Evolutionary conservation across 2,797 vertebrate species (phyloP).

Genomic region (Anguilla marmorata): DNA sequence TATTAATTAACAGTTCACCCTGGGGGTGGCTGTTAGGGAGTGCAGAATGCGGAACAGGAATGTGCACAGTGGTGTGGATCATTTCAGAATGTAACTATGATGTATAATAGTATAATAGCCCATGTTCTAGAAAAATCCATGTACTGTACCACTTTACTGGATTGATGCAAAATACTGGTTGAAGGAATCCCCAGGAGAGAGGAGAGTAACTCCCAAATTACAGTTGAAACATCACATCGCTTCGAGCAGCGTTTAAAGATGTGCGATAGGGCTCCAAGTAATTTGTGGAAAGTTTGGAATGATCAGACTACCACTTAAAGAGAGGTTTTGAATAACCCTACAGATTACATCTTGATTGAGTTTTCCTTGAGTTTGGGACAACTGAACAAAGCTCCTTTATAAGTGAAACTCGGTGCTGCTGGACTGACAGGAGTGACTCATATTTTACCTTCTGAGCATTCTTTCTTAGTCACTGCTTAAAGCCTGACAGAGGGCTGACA

Average conservation of each 20-base stretch:
- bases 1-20: neutral
- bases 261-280: neutral
- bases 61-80: neutral
- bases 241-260: neutral
- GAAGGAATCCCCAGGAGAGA: neutral
- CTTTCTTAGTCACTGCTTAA: neutral
- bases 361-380: neutral
- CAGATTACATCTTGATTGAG: neutral
- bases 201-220: neutral
- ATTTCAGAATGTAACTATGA: neutral
- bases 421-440: neutral
- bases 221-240: neutral
- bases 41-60: neutral
- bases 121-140: neutral
- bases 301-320: neutral
- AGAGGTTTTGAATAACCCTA: neutral
- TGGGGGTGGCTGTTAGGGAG: neutral
- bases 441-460: neutral
- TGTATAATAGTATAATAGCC: neutral
- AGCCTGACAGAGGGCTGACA: neutral
- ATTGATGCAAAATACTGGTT: neutral
- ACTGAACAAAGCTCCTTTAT: conserved; percentile 2
- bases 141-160: neutral
- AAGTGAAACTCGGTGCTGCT: neutral
- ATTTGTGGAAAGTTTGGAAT: neutral